Evolutionary conservation across 2,797 vertebrate species (phyloP).

Genomic region (Molossus molossus): DNA sequence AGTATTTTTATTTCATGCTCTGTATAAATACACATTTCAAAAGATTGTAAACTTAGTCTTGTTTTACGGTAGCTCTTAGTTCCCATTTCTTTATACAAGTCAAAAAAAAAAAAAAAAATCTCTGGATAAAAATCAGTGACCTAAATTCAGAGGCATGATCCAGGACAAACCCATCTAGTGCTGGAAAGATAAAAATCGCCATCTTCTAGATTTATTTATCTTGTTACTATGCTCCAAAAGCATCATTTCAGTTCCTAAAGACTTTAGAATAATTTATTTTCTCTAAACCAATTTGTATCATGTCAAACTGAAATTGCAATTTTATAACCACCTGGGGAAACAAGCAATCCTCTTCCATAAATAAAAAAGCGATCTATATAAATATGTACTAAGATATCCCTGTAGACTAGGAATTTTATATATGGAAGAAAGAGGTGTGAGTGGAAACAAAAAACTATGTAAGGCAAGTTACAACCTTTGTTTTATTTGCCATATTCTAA

Average conservation of each 20-base stretch:
- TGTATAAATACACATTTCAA: slow-evolving; percentile 65
- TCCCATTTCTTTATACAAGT: slow-evolving; percentile 64
- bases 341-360: slow-evolving; percentile 87
- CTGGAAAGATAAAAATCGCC: slow-evolving; percentile 79
- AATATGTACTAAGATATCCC: slow-evolving; percentile 84
- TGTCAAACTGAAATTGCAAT: slow-evolving; percentile 89
- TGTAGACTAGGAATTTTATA: slow-evolving; percentile 78
- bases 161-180: slow-evolving; percentile 47
- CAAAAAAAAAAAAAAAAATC: slow-evolving; percentile 80
- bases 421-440: slow-evolving; percentile 45
- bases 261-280: slow-evolving; percentile 90
- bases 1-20: slow-evolving; percentile 67
- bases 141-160: slow-evolving; percentile 80
- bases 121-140: slow-evolving; percentile 73
- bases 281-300: slow-evolving; percentile 90
- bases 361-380: slow-evolving; percentile 89
- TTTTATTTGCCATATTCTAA: slow-evolving; percentile 60
- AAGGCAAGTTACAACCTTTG: slow-evolving; percentile 57
- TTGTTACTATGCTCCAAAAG: slow-evolving; percentile 63
- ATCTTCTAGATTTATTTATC: slow-evolving; percentile 78
- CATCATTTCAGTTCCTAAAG: slow-evolving; percentile 85
- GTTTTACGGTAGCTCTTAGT: slow-evolving; percentile 49
- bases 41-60: slow-evolving; percentile 55
- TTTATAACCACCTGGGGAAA: slow-evolving; percentile 86
- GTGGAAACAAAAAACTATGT: slow-evolving; percentile 59